Base-by-base conservation (phyloP, 2,113 vertebrate genomes). In the Perognathus longimembris region DNA sequence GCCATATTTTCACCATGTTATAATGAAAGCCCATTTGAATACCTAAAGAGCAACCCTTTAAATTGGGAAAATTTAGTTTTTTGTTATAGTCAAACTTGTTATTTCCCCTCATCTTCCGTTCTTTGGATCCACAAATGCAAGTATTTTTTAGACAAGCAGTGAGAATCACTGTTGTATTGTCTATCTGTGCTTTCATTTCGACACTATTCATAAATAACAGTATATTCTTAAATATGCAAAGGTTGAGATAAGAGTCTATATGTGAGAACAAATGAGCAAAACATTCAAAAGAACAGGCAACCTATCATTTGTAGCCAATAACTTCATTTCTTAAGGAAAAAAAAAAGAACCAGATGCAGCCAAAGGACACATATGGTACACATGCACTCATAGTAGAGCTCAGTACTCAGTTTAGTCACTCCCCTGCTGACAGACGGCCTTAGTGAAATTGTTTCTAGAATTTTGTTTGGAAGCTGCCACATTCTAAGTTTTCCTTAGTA, bases 261-360 rank as follows among this genome's bases (percentile, higher is more conserved):
- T 61, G 64, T 79, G 63, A 91, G 34, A 88, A 85, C 18, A 30
- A 66, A 57, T n/a, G 30, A 63, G 42, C 28, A 81, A 36, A 87
- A 75, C 87, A 69, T 40, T 63, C 50, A 77, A 79, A 8, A 95
- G 71, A n/a, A n/a, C 76, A 88, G 90, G 42, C 42, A 32, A 26
- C 6, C 63, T 95, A 77, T 92, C 82, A 93, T 94, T 92, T 94
- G 61, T 93, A 90, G 63, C 63, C 67, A 67, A 78, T 78, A 82
- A 87, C 63, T 85, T 74, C 7, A 42, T 92, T 89, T 83, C 36
- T 94, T 75, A 61, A 81, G 80, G 38, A 84, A n/a, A 21, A 67
- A 11, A 42, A 21, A 6, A 59, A 42, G 32, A 1, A 59, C 73
- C 81, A 85, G 78, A 64, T 81, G 79, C 71, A 38, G 30, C 57